phyloP scores from a whole-genome alignment of 2,888 invertebrate genomes.

The Yponomeuta malinellus region DNA sequence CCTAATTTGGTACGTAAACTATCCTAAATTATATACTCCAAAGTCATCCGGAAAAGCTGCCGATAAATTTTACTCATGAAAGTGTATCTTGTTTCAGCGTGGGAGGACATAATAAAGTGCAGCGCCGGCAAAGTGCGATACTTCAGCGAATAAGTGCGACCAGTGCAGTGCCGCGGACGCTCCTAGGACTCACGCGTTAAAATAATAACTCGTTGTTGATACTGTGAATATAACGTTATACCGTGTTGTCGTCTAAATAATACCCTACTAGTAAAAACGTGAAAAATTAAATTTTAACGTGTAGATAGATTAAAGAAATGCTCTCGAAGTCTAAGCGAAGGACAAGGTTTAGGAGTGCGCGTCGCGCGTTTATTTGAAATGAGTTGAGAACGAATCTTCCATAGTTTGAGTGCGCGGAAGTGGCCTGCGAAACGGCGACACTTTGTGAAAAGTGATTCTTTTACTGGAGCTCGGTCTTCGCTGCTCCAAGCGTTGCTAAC shows the following conservation, averaged over 20 bases:
- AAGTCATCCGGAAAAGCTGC: too few species aligned
- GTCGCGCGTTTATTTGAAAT: neutral
- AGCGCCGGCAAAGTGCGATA: conserved; percentile 64
- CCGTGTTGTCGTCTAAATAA: neutral
- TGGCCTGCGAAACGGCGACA: neutral
- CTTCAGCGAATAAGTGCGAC: conserved; percentile 49
- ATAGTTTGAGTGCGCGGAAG: neutral
- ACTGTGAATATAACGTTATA: conserved; percentile 12
- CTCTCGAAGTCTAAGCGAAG: neutral
- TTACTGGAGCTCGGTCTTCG: neutral
- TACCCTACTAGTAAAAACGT: conserved; percentile 7
- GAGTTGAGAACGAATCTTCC: conserved; percentile 8
- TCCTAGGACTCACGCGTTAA: conserved; percentile 11
- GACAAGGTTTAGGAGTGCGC: neutral
- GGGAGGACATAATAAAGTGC: conserved; percentile 81
- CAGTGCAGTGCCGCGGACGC: conserved; percentile 4
- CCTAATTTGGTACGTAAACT: too few species aligned
- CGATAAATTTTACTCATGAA: too few species aligned
- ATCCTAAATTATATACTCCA: too few species aligned
- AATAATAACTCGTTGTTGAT: conserved; percentile 14
- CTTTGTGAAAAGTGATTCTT: neutral
- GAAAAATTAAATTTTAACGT: conserved; percentile 6
- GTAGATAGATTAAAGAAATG: conserved; percentile 11
- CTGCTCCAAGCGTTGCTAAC: neutral
- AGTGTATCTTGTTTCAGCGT: conserved; percentile 74